A percentile compares a stretch with the other conserved stretches of the same genome.
phyloP scores from a whole-genome alignment of 2,888 invertebrate genomes.

The Trachelus troglodyta region DNA sequence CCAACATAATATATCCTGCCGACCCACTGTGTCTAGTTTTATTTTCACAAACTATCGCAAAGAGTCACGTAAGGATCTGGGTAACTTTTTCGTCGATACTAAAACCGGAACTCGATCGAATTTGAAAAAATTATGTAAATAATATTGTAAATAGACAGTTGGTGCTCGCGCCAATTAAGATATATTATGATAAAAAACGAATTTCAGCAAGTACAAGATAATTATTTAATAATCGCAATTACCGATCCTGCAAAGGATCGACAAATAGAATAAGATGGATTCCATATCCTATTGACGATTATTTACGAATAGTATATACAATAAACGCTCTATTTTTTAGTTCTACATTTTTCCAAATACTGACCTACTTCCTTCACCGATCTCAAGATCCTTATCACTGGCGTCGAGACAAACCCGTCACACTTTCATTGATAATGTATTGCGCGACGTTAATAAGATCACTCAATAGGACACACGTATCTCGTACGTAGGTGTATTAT shows the following conservation, averaged over 20 bases:
- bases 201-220: not conserved
- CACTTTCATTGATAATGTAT: slow-evolving; percentile 15
- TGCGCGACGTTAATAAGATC: slow-evolving; percentile 23
- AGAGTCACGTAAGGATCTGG: not conserved
- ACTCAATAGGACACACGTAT: slow-evolving; percentile 12
- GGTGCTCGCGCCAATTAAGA: not conserved
- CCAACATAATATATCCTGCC: not conserved
- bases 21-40: not conserved
- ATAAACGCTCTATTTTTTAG: too few species aligned
- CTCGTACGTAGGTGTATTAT: slow-evolving; percentile 22
- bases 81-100: not conserved
- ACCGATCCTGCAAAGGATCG: not conserved
- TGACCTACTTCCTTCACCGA: too few species aligned
- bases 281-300: too few species aligned
- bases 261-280: not conserved
- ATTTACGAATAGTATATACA: too few species aligned
- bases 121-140: not conserved
- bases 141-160: not conserved
- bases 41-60: not conserved
- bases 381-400: too few species aligned
- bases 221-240: not conserved
- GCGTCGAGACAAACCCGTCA: too few species aligned
- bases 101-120: not conserved
- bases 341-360: too few species aligned
- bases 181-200: not conserved